Base-by-base conservation (phyloP, 2,797 vertebrate genomes). In the Bovichtus diacanthus region DNA sequence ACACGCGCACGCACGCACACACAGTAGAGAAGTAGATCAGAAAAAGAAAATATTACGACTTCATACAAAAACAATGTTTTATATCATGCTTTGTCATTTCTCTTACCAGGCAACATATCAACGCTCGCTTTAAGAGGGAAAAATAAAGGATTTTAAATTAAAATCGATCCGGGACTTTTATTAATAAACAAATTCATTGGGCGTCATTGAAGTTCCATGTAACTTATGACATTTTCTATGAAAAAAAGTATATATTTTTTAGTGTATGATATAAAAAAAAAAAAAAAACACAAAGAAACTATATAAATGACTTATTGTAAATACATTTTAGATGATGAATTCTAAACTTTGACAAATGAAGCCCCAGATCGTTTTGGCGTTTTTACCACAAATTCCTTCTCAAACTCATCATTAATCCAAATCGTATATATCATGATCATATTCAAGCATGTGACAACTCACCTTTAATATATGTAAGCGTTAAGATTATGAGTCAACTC, bases 391-490 rank as follows among this genome's bases (percentile, higher is more conserved):
- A 25, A 31, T 0, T 50, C 18, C 6, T 27, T 21, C 13, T 23
- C n/a, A 60, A 59, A 59, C 41, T 58, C 21, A 18, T 36, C 4
- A n/a, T 5, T 44, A 58, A 56, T 53, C 38, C 11, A 11, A 44
- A 43, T 29, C 74, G 47, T 60, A 15, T 60, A 15, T 16, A 72
- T 64, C 70, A 74, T 21, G 46, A 49, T 85, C 68, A 21, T 11
- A 21, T 64, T 60, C 19, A 18, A 21, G 56, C 56, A 16, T 9
- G 2, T 25, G 39, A 27, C 31, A 36, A 9, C 50, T 54, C 16
- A 7, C 8, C 46, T 61, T 53, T 9, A 21, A 58, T 54, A 29
- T 6, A 63, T 58, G 51, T 2, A 3, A 55, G 9, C 27, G 23
- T 50, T 34, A 50, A n/a, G 9, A 53, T 50, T 36, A 16, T 11